These are phyloP conservation scores for Belonocnema kinseyi DNA, from an alignment of 1,140 invertebrate genomes.

Conservation along the genomic window DNA sequence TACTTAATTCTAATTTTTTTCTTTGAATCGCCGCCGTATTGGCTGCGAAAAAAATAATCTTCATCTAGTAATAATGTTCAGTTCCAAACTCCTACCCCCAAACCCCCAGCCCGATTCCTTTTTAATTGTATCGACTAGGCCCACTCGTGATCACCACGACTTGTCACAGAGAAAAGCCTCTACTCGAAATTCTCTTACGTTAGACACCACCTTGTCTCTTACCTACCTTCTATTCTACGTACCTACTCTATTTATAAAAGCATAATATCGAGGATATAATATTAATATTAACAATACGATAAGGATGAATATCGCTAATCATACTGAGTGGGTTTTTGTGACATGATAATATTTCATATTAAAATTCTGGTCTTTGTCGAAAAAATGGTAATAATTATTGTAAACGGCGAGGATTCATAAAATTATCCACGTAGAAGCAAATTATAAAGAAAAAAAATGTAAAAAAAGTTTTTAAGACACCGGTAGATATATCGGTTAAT, in stretches of 20 bases:
- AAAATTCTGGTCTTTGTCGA: conserved; percentile 66
- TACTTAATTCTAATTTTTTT: conserved; percentile 68
- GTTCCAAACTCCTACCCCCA: conserved; percentile 52
- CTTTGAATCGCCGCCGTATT: conserved; percentile 56
- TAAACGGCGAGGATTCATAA: conserved; percentile 43
- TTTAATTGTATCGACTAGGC: conserved; percentile 43
- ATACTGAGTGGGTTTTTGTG: conserved; percentile 76
- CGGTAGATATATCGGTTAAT: conserved; percentile 46
- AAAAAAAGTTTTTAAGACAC: conserved; percentile 39
- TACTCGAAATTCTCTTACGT: conserved; percentile 51
- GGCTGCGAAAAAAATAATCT: conserved; percentile 45
- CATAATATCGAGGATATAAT: conserved; percentile 76
- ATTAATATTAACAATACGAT: conserved; percentile 76
- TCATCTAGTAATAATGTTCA: conserved; percentile 66
- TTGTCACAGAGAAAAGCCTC: conserved; percentile 39
- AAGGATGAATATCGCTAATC: conserved; percentile 76
- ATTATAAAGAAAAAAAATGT: conserved; percentile 40
- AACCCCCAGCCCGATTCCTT: conserved; percentile 42
- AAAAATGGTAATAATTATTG: conserved; percentile 46
- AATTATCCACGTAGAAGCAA: conserved; percentile 33
- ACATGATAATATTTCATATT: conserved; percentile 74
- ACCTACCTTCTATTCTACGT: conserved; percentile 64
- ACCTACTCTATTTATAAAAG: conserved; percentile 74
- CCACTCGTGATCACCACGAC: conserved; percentile 31
- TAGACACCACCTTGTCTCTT: conserved; percentile 59